These are phyloP conservation scores for Contarinia nasturtii DNA, from an alignment of 1,140 invertebrate species.

Conservation along the genomic window DNA sequence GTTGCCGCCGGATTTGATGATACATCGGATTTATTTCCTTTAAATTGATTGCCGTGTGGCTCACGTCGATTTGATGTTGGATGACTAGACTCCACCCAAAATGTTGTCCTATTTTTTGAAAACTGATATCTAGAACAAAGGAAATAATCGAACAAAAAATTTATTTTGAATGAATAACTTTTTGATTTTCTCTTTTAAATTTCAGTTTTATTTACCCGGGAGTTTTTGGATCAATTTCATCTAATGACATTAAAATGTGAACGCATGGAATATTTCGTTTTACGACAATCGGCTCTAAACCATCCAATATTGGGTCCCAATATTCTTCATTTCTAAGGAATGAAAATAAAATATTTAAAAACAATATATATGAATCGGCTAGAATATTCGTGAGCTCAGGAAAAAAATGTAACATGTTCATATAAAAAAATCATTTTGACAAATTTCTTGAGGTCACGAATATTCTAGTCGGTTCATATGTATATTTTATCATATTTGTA, in stretches of 20 bases:
- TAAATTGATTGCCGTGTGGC: no score
- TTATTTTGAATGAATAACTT: no score
- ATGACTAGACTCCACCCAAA: neutral
- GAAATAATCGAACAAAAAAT: neutral
- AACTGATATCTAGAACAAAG: neutral
- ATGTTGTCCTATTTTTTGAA: neutral
- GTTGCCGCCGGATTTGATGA: neutral
- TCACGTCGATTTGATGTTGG: no score
- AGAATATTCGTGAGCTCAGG: no score
- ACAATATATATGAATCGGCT: no score
- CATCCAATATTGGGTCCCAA: conserved; percentile 56
- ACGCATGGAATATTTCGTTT: conserved; percentile 52
- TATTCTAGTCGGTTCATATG: no score
- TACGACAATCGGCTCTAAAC: conserved; percentile 51
- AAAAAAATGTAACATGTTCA: no score
- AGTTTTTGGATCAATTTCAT: conserved; percentile 25
- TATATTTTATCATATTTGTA: no score
- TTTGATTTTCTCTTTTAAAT: no score
- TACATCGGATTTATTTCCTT: no score
- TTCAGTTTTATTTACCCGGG: conserved; percentile 23
- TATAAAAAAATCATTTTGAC: no score
- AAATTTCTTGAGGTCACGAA: no score
- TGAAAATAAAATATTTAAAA: conserved; percentile 6
- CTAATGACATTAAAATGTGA: conserved; percentile 47
- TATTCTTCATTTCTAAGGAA: conserved; percentile 52